A percentile compares a stretch with the other conserved stretches of the same genome.
These are phyloP conservation scores for Ophion slaviceki DNA, from an alignment of 2,888 invertebrate genomes.

Conservation along the genomic window DNA sequence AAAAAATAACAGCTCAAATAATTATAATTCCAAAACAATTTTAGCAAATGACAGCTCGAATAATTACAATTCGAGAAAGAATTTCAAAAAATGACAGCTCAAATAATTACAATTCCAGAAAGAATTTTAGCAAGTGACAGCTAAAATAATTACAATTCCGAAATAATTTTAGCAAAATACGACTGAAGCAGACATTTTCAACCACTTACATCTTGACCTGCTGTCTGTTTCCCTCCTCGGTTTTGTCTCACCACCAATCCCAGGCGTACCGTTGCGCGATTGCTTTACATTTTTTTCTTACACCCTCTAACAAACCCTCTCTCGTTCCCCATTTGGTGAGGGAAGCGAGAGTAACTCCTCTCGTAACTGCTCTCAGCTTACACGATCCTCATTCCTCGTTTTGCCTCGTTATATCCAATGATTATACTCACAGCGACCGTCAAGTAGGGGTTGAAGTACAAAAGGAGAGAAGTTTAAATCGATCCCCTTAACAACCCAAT, in stretches of 20 bases:
- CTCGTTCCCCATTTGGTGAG: conserved; percentile 22
- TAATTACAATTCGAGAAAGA: too few species aligned
- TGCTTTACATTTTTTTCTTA: background rate
- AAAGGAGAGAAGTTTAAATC: conserved; percentile 5
- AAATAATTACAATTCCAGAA: too few species aligned
- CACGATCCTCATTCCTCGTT: conserved; percentile 14
- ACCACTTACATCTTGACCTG: background rate
- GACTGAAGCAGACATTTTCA: background rate
- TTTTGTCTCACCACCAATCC: background rate
- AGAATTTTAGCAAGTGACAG: too few species aligned
- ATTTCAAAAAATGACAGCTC: too few species aligned
- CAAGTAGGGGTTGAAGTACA: conserved; percentile 25
- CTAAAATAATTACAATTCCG: too few species aligned
- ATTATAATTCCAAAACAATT: too few species aligned
- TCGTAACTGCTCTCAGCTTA: conserved; percentile 42
- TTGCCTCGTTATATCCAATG: conserved; percentile 48
- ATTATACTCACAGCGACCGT: conserved; percentile 38
- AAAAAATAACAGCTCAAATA: too few species aligned
- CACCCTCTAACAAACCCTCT: conserved; percentile 14
- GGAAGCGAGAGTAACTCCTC: conserved; percentile 23
- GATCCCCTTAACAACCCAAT: conserved; percentile 17
- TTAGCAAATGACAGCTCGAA: too few species aligned
- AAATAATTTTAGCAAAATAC: too few species aligned
- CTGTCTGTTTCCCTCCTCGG: background rate
- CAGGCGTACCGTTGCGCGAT: conserved; percentile 8